These are phyloP conservation scores for Cecidostiba fungosa DNA, from an alignment of 2,888 invertebrate species.

Conservation along the genomic window DNA sequence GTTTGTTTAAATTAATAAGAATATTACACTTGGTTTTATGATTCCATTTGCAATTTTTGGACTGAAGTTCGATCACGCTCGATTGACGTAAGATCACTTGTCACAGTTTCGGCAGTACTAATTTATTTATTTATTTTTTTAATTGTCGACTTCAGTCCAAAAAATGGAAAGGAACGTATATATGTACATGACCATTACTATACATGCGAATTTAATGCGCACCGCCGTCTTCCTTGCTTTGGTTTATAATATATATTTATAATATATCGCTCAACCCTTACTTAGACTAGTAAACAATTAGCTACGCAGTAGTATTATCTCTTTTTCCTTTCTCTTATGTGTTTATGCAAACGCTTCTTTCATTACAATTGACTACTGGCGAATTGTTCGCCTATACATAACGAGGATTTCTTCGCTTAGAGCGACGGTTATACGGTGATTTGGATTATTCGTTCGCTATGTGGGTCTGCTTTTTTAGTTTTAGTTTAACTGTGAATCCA, in stretches of 20 bases:
- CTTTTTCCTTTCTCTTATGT: not conserved
- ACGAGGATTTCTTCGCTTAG: not conserved
- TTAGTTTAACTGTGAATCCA: not conserved
- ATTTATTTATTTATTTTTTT: no score
- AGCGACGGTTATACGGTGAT: slow-evolving; percentile 2
- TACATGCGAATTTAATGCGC: slow-evolving; percentile 20
- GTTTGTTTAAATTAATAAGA: not conserved
- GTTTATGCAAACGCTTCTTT: not conserved
- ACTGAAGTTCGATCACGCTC: not conserved
- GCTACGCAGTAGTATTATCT: slow-evolving; percentile 21
- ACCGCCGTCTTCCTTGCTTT: slow-evolving; percentile 13
- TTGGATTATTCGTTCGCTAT: not conserved
- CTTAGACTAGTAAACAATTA: slow-evolving; percentile 43
- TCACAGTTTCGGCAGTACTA: not conserved
- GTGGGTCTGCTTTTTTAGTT: not conserved
- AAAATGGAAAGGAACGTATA: not conserved
- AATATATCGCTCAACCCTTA: slow-evolving; percentile 19
- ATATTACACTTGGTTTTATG: not conserved
- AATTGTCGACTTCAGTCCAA: slow-evolving; percentile 5
- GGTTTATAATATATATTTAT: not conserved
- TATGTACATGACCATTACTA: slow-evolving; percentile 27
- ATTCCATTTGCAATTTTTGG: not conserved
- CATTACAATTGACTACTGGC: slow-evolving; percentile 48
- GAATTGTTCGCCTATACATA: slow-evolving; percentile 12
- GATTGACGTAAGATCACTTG: not conserved